These are phyloP conservation scores for Stenoptilia bipunctidactyla DNA, from an alignment of 2,888 invertebrate genomes.

Conservation along the genomic window DNA sequence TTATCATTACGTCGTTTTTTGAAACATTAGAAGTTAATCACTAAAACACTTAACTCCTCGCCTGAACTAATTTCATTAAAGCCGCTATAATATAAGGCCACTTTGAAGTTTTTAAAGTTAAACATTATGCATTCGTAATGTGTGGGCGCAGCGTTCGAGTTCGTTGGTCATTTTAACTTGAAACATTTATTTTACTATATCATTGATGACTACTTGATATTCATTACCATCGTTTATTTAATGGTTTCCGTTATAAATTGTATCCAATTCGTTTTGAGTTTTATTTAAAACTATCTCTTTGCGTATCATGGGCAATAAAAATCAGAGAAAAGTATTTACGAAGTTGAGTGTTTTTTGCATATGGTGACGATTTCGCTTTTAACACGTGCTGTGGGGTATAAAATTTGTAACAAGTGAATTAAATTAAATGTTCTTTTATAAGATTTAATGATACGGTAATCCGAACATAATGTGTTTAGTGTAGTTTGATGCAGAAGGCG, in stretches of 20 bases:
- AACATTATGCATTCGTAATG: conserved; percentile 34
- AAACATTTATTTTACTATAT: neutral
- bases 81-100: conserved; percentile 26
- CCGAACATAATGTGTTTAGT: conserved; percentile 46
- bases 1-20: conserved; percentile 30
- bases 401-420: conserved; percentile 9
- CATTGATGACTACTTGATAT: neutral
- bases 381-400: conserved; percentile 33
- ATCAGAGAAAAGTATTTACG: conserved; percentile 3
- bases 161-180: conserved; percentile 18
- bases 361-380: conserved; percentile 31
- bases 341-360: conserved; percentile 29
- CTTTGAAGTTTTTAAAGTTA: conserved; percentile 22
- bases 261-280: neutral
- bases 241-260: conserved; percentile 19
- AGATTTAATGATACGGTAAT: conserved; percentile 27
- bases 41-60: conserved; percentile 32
- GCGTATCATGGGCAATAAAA: neutral
- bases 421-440: conserved; percentile 5
- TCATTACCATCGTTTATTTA: conserved; percentile 20
- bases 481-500: conserved; percentile 55
- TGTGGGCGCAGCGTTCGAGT: conserved; percentile 30
- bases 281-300: neutral
- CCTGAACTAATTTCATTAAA: conserved; percentile 31
- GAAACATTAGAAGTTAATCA: conserved; percentile 46